Conservation (phyloP, 2,797 vertebrate species). For the Sebastes cheni region DNA sequence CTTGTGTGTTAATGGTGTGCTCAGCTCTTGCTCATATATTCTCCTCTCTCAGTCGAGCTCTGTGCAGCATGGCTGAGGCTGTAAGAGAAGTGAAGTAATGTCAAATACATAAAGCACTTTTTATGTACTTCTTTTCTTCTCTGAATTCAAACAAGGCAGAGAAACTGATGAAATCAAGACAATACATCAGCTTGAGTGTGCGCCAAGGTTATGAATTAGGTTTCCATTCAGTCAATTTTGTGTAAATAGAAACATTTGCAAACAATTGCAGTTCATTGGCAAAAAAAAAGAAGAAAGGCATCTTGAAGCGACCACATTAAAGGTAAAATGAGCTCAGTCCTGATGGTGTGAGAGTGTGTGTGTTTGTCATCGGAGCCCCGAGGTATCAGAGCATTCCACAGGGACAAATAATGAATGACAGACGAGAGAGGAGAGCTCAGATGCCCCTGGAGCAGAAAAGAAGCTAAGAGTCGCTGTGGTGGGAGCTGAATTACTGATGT, state of each 20-base stretch:
- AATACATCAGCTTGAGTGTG: not conserved
- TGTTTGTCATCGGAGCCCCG: not conserved
- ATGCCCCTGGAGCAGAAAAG: conserved; percentile 24
- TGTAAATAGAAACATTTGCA: conserved; percentile 12
- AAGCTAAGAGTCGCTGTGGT: not conserved
- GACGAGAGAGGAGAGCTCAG: conserved; percentile 28
- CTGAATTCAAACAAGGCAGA: not conserved
- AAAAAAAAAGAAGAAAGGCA: not conserved
- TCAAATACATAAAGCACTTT: not conserved
- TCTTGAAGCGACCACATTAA: not conserved
- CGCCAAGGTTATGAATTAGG: not conserved
- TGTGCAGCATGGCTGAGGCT: not conserved
- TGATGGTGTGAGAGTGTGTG: not conserved
- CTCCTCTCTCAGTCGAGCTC: not conserved
- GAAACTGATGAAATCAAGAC: not conserved
- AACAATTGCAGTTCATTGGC: not conserved
- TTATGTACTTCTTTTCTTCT: not conserved
- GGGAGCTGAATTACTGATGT: conserved; percentile 8
- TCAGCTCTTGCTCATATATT: conserved; percentile 9
- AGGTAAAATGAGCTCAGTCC: conserved; percentile 1
- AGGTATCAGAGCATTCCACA: conserved; percentile 41
- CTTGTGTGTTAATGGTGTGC: conserved; percentile 6
- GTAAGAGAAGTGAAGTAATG: conserved; percentile 6
- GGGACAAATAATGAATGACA: conserved; percentile 59
- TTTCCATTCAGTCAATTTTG: not conserved